A percentile compares a stretch with the other conserved stretches of the same genome.
These are phyloP conservation scores for Setipinna tenuifilis DNA, from an alignment of 2,797 vertebrate genomes.

Conservation along the genomic window DNA sequence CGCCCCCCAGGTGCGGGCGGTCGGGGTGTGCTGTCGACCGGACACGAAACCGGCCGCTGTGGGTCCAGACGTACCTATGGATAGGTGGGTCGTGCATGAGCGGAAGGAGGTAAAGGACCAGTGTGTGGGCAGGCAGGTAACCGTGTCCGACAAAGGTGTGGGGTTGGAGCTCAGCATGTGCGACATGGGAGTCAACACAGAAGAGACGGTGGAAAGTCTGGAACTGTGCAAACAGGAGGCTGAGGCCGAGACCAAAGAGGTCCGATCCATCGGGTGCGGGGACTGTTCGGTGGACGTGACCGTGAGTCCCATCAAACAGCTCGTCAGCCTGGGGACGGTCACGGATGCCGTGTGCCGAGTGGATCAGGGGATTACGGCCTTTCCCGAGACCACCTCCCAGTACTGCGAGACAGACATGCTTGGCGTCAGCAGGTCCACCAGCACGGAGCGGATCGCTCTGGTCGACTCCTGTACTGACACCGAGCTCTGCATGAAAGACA, in stretches of 20 bases:
- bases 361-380: constrained; percentile 79
- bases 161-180: constrained; percentile 71
- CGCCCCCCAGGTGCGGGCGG: constrained; percentile 60
- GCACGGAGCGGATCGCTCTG: constrained; percentile 71
- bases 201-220: constrained; percentile 62
- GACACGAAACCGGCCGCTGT: constrained; percentile 50
- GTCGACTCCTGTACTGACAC: constrained; percentile 82
- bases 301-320: constrained; percentile 69
- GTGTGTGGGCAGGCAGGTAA: constrained; percentile 68
- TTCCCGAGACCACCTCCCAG: constrained; percentile 73
- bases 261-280: constrained; percentile 85
- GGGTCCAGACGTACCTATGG: constrained; percentile 85
- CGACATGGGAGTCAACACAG: constrained; percentile 83
- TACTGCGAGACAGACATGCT: constrained; percentile 80
- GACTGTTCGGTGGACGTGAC: constrained; percentile 83
- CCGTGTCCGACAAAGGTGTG: constrained; percentile 71
- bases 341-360: constrained; percentile 69
- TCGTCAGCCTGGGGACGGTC: constrained; percentile 71
- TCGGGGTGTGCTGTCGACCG: constrained; percentile 81
- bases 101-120: constrained; percentile 74
- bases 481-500: constrained; percentile 72
- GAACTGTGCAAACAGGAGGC: constrained; percentile 54
- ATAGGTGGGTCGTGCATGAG: constrained; percentile 83
- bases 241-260: constrained; percentile 58
- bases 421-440: constrained; percentile 76